Base-by-base conservation (phyloP, 53 echinoderm and acorn worm species). In the Hippasteria phrygiana region DNA sequence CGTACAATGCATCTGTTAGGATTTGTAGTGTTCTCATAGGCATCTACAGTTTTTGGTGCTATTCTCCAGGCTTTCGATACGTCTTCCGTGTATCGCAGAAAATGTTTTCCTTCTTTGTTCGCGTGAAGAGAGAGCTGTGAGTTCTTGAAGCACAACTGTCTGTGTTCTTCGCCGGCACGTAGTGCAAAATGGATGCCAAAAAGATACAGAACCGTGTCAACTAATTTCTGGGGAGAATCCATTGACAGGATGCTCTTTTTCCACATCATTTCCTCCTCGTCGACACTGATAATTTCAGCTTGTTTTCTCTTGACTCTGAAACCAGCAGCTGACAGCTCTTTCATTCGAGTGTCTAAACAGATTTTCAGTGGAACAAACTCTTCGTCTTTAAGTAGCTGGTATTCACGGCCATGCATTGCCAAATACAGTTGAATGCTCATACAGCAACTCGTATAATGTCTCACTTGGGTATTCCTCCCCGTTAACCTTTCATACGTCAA, bases 231-330 rank as follows among this genome's bases (percentile, higher is more conserved):
- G 7, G 62, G 62, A 10, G 70, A 10, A 35, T 69, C 31, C n/a
- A n/a, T n/a, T n/a, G n/a, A n/a, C 18, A 80, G 81, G 38, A 80
- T 43, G 10, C 55, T 43, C 39, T 33, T 38, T 3, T 80, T 40
- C 81, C 81, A 80, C 81, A 80, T 80, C 4, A 39, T 26, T 17
- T 80, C 39, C 29, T 80, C 62, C 26, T 80, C 81, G 45, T 62
- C 63, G 22, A 26, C 8, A 34, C 4, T 36, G 34, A 34, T 36
- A 11, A 36, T 36, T 69, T 69, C 34, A 16, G 34, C 34, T 11
- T 36, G 70, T 17, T 69, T 69, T 36, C 37, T 34, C 37, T 31
- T 69, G 13, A 36, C 70, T 69, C 70, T 32, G 17, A 34, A 36
- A 34, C 70, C 34, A 29, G 33, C 70, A 11, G 70, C 70, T 31